Conservation (phyloP, 2,888 invertebrate genomes). For the Aphidoletes aphidimyza region DNA sequence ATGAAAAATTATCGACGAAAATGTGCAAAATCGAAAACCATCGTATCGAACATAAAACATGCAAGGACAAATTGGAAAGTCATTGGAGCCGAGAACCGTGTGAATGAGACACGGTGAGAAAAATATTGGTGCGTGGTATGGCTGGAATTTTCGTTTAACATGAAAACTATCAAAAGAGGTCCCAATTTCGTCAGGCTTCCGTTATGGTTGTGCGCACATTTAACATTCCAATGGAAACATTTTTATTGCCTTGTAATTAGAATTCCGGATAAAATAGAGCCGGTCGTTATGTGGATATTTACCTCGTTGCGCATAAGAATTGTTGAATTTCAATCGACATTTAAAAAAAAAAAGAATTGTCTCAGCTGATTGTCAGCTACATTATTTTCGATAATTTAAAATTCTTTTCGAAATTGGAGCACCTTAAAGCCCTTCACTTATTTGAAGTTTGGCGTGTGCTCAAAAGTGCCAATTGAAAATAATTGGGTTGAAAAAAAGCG, state of each 20-base stretch:
- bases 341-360: too few species aligned
- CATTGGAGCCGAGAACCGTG: conserved; percentile 19
- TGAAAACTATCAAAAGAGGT: background rate
- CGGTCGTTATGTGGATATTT: too few species aligned
- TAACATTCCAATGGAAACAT: background rate
- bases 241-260: background rate
- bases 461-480: too few species aligned
- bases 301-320: too few species aligned
- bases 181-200: background rate
- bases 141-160: background rate
- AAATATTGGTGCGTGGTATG: background rate
- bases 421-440: conserved; percentile 5
- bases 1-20: too few species aligned
- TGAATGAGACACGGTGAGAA: background rate
- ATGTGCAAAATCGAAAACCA: background rate
- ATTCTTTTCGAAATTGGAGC: conserved; percentile 13
- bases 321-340: too few species aligned
- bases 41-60: background rate
- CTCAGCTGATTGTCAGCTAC: background rate
- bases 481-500: too few species aligned
- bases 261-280: too few species aligned
- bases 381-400: background rate
- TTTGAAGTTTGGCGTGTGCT: background rate
- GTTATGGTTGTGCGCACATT: conserved; percentile 35
- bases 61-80: conserved; percentile 49